Conservation (phyloP, 1,140 invertebrate species). For the Scaptomyza pallida region DNA sequence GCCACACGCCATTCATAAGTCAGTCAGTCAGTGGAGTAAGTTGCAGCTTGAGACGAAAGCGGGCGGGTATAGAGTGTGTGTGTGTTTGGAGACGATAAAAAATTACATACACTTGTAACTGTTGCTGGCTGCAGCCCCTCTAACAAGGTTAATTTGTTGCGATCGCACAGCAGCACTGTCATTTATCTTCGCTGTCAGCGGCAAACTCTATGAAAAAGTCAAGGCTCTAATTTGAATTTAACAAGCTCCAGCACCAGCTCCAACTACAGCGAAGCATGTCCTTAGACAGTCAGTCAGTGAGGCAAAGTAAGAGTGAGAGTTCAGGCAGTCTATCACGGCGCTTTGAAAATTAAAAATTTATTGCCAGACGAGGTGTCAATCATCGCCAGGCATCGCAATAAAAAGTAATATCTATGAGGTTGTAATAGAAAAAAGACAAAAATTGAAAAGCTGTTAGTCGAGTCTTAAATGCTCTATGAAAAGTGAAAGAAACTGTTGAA, state of each 20-base stretch:
- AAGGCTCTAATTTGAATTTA: slow-evolving; percentile 80
- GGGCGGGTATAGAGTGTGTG: not conserved
- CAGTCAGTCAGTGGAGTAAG: slow-evolving; percentile 48
- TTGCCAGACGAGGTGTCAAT: slow-evolving; percentile 74
- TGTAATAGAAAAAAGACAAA: slow-evolving; percentile 10
- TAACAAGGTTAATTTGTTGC: slow-evolving; percentile 82
- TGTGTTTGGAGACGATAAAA: slow-evolving; percentile 72
- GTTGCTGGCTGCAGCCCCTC: slow-evolving; percentile 54
- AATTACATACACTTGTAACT: slow-evolving; percentile 82
- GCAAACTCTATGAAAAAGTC: slow-evolving; percentile 55
- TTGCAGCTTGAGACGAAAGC: not conserved
- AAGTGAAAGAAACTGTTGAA: no score
- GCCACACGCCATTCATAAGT: slow-evolving; percentile 76
- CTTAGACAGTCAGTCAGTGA: slow-evolving; percentile 35
- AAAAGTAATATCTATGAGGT: slow-evolving; percentile 36
- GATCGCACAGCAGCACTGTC: slow-evolving; percentile 73
- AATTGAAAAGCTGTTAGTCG: not conserved
- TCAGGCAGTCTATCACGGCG: slow-evolving; percentile 57
- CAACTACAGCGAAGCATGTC: slow-evolving; percentile 24
- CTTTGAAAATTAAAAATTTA: slow-evolving; percentile 82
- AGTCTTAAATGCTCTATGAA: slow-evolving; percentile 8
- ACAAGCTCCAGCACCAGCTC: slow-evolving; percentile 51
- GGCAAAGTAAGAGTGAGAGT: slow-evolving; percentile 21
- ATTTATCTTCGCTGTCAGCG: slow-evolving; percentile 80
- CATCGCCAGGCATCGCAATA: slow-evolving; percentile 52